phyloP scores from a whole-genome alignment of 2,888 invertebrate species.

The Amblyjoppa fuscipennis region DNA sequence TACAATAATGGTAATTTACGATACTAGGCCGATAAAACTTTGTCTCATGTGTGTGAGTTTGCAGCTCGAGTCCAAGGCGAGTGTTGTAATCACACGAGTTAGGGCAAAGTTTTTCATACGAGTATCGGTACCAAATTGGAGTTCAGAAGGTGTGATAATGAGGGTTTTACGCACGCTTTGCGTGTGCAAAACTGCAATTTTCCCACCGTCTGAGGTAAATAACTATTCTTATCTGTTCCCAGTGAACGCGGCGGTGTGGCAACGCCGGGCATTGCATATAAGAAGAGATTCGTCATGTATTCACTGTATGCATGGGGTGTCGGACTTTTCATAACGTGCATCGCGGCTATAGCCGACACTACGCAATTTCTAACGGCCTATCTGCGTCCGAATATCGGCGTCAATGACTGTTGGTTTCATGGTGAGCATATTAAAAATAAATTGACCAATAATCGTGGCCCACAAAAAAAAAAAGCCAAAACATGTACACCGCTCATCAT shows the following conservation, averaged over 20 bases:
- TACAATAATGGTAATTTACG: no score
- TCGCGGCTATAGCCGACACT: slow-evolving; percentile 87
- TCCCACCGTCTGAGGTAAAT: neutral
- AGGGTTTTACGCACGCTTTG: no score
- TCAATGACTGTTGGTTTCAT: slow-evolving; percentile 89
- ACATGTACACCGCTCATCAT: no score
- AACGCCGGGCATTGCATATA: slow-evolving; percentile 66
- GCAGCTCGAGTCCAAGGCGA: no score
- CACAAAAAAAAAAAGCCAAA: no score
- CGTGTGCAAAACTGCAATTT: no score
- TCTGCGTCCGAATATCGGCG: slow-evolving; percentile 88
- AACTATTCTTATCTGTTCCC: slow-evolving; percentile 72
- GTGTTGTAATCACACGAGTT: no score
- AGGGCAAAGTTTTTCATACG: neutral
- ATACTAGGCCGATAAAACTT: no score
- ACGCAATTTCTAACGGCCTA: slow-evolving; percentile 85
- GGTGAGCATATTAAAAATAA: slow-evolving; percentile 85
- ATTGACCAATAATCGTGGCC: neutral
- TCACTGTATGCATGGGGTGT: slow-evolving; percentile 91
- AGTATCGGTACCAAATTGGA: neutral
- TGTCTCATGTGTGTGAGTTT: no score
- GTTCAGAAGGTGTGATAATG: no score
- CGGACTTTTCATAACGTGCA: slow-evolving; percentile 87
- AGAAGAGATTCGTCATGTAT: slow-evolving; percentile 88
- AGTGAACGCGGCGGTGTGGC: slow-evolving; percentile 85